These are phyloP conservation scores for Oncorhynchus mykiss DNA, from an alignment of 2,113 vertebrate species.

Conservation along the genomic window DNA sequence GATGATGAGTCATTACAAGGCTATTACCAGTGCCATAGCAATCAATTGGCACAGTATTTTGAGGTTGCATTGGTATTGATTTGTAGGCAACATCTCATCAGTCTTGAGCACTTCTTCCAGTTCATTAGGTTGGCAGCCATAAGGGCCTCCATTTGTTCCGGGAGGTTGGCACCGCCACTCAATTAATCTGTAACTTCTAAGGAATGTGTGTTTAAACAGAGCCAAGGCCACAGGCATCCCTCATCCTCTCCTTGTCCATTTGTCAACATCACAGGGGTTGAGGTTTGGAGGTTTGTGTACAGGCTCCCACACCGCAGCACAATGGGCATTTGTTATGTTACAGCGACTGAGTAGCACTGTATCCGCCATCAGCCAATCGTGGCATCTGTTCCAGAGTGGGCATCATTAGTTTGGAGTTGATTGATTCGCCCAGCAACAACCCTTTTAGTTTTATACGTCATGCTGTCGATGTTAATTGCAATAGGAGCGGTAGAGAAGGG, in stretches of 20 bases:
- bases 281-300: slow-evolving; percentile 35
- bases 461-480: slow-evolving; percentile 44
- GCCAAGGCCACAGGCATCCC: slow-evolving; percentile 32
- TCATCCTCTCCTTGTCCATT: slow-evolving; percentile 45
- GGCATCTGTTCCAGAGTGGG: slow-evolving; percentile 42
- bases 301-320: slow-evolving; percentile 21
- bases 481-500: slow-evolving; percentile 29
- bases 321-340: slow-evolving; percentile 46
- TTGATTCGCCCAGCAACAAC: slow-evolving; percentile 57
- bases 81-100: slow-evolving; percentile 43
- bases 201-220: slow-evolving; percentile 54
- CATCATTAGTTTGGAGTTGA: slow-evolving; percentile 54
- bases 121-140: slow-evolving; percentile 22
- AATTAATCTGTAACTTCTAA: slow-evolving; percentile 46
- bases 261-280: slow-evolving; percentile 41
- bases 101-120: slow-evolving; percentile 30
- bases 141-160: slow-evolving; percentile 37
- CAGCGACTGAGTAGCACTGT: slow-evolving; percentile 28
- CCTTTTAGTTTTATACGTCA: slow-evolving; percentile 58
- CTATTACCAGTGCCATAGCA: slow-evolving; percentile 25
- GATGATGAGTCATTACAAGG: slow-evolving; percentile 23
- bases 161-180: slow-evolving; percentile 35
- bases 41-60: slow-evolving; percentile 28
- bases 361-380: slow-evolving; percentile 57
- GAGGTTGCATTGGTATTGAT: slow-evolving; percentile 37